Evolutionary conservation across 1,140 invertebrate species (phyloP).

Genomic region (Thrips palmi): DNA sequence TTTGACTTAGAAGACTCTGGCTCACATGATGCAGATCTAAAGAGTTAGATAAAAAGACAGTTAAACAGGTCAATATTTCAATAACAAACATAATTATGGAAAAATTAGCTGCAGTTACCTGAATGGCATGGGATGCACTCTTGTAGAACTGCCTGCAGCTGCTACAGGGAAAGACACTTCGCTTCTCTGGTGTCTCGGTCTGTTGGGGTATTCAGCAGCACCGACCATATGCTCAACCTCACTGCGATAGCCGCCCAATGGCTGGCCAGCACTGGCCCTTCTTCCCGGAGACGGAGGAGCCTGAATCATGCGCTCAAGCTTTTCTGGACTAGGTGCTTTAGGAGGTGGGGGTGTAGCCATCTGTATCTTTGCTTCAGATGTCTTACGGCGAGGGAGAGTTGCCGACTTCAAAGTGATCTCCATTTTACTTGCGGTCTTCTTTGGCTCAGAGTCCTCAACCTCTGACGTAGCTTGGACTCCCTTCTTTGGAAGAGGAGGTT

Average conservation of each 20-base stretch:
- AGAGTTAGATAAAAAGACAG: too few relatives aligned
- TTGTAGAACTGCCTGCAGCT: slow-evolving; percentile 17
- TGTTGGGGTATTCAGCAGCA: slow-evolving; percentile 23
- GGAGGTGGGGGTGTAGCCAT: slow-evolving; percentile 24
- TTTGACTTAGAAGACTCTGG: too few relatives aligned
- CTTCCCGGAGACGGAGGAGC: too few relatives aligned
- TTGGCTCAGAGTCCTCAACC: too few relatives aligned
- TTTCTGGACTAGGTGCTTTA: neutral
- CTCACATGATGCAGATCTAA: too few relatives aligned
- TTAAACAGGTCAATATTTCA: too few relatives aligned
- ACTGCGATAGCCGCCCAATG: too few relatives aligned
- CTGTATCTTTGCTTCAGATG: slow-evolving; percentile 40
- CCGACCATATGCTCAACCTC: slow-evolving; percentile 39
- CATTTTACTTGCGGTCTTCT: slow-evolving; percentile 31
- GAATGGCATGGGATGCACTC: slow-evolving; percentile 10
- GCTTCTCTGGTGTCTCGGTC: slow-evolving; percentile 28
- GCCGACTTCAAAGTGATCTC: slow-evolving; percentile 46
- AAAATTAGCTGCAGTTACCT: neutral
- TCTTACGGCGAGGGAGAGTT: slow-evolving; percentile 38
- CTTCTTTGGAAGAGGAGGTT: too few relatives aligned
- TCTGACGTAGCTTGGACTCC: too few relatives aligned
- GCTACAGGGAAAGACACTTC: slow-evolving; percentile 36
- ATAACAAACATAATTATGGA: too few relatives aligned
- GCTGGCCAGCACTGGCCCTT: too few relatives aligned
- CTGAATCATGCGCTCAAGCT: too few relatives aligned